Base-by-base conservation (phyloP, 1,140 invertebrate species). In the Leptonema lineaticorne region DNA sequence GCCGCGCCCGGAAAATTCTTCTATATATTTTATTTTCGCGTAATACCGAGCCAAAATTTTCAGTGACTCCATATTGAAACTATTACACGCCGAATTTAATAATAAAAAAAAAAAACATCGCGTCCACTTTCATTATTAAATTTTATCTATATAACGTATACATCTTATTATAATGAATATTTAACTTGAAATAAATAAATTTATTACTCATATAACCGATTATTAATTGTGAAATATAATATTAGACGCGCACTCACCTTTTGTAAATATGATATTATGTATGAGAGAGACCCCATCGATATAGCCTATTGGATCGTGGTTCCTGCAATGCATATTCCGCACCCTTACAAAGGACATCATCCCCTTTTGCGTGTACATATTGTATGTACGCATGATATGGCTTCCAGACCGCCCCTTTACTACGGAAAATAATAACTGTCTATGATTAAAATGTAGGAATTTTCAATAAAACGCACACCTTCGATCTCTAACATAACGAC, bases 311-410 rank as follows among this genome's bases (percentile, higher is more conserved):
- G 59, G 37, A 20, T 2, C 59, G 26, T 45, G 45, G n/a, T 41
- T 62, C 59, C 59, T 16, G 37, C 9, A n/a, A n/a, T 45, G 59
- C 33, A 62, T 62, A 62, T 62, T 62, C 46, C 14, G 59, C 59
- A 45, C 59, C 59, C 59, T 33, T 62, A 33, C 37, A 45, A 24
- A 33, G 16, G 11, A 45, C 8, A 53, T 8, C 59, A 62, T 14
- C 59, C 59, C 59, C 22, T 14, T n/a, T n/a, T n/a, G n/a, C n/a
- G n/a, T n/a, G n/a, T n/a, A n/a, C n/a, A n/a, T n/a, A n/a, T n/a
- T n/a, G n/a, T n/a, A n/a, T n/a, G n/a, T n/a, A 53, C 9, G 14
- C 37, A 5, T 45, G 27, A 41, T 62, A 62, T 41, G 59, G 59
- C 59, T 62, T 62, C 59, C 16, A 7, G 14, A 60, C 58, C 3